Evolutionary conservation across 2,113 vertebrate genomes (phyloP), one percentile per base, ranked within the genome.

Genomic region (Gavialis gangeticus): DNA sequence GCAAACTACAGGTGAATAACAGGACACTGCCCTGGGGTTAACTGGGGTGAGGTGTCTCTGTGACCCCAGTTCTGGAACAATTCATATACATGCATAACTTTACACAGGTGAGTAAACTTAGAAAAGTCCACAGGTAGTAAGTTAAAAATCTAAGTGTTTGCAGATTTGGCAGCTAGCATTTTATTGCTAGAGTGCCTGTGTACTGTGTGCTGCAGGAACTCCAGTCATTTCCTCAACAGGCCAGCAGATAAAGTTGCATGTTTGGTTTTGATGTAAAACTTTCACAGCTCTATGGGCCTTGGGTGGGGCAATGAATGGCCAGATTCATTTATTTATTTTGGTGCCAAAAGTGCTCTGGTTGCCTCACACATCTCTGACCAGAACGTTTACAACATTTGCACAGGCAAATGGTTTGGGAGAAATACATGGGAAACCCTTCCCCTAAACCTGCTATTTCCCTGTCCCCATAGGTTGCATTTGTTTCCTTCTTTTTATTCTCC

Each of bases 341-440:
- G 78, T 91, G 25, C 56, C 71, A 86, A 75, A 16, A 24, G 67
- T 7, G 67, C 37, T 12, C 67, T 24, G 30, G 21, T 22, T 71
- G 30, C 30, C 30, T 71, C 19, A 6, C 12, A 71, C 30, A 71
- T 58, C 37, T 1, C 24, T 4, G 19, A 21, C 0, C 46, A 55
- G 25, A 37, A 57, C 63, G 82, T 66, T 30, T 28, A 6, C n/a
- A 57, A 57, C 56, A 30, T 14, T 46, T 46, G 46, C 46, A 71
- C 30, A 14, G 34, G 30, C 19, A 21, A 37, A 71, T 6, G 37
- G 18, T 34, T 12, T 12, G 18, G 18, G 34, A 71, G 13, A 34
- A 6, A 12, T 34, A 69, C 19, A n/a, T 69, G 30, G 30, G 12
- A 12, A 34, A 37, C 67, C 30, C 37, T 34, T 37, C 67, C 18